These are phyloP conservation scores for Acanthoscelides obtectus DNA, from an alignment of 2,888 invertebrate species.

Conservation along the genomic window DNA sequence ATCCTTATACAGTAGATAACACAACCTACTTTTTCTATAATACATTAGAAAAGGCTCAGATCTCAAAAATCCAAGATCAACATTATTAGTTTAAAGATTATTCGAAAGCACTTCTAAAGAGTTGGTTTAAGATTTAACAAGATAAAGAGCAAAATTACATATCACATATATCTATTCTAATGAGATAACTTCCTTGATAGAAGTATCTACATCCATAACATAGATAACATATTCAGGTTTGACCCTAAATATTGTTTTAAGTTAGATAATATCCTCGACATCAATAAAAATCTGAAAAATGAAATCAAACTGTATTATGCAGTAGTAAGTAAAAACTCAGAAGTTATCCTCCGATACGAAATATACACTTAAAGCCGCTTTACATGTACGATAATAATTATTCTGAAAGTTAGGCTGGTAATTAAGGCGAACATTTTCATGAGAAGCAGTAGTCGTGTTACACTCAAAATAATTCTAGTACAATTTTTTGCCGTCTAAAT, in stretches of 20 bases:
- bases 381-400: no score
- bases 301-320: background rate
- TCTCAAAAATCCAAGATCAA: background rate
- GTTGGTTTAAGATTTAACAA: background rate
- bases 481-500: no score
- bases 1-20: background rate
- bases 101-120: no score
- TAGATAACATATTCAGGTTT: background rate
- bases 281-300: background rate
- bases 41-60: background rate
- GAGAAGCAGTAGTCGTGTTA: no score
- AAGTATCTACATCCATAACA: background rate
- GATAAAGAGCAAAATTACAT: background rate
- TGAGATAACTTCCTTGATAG: background rate
- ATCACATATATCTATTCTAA: background rate
- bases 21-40: background rate
- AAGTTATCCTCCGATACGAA: no score
- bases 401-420: no score
- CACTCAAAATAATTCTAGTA: no score
- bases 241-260: background rate
- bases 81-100: background rate
- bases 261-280: background rate
- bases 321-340: no score
- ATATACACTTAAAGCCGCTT: no score
- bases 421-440: no score